These are phyloP conservation scores for Passer montanus DNA, from an alignment of 2,113 vertebrate genomes.

Conservation along the genomic window DNA sequence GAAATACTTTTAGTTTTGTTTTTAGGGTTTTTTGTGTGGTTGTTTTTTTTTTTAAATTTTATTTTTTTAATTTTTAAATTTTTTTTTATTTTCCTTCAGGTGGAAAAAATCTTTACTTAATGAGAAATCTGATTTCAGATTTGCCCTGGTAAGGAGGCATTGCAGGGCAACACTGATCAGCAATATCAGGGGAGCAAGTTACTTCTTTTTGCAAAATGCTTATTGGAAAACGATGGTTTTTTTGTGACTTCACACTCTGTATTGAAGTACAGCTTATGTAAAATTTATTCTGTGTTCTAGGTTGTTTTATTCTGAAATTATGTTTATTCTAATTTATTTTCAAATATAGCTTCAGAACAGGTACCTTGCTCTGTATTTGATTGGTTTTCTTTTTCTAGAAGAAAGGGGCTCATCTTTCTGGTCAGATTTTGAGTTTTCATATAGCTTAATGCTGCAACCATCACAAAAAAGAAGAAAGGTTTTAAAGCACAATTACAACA, in stretches of 20 bases:
- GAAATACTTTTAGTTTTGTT: not conserved
- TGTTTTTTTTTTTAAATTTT: no score
- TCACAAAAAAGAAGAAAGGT: not conserved
- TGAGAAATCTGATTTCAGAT: not conserved
- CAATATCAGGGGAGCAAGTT: not conserved
- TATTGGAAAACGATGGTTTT: not conserved
- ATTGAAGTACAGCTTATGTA: not conserved
- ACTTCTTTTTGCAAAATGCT: not conserved
- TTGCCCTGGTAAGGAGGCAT: not conserved
- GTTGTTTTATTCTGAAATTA: accelerated
- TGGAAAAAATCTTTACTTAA: not conserved
- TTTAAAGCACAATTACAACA: not conserved
- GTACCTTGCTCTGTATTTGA: not conserved
- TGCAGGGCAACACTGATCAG: not conserved
- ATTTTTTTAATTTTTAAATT: no score
- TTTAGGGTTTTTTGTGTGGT: no score
- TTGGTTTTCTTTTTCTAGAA: not conserved
- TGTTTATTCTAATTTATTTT: not conserved
- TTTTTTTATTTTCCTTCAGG: not conserved
- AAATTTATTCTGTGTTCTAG: not conserved
- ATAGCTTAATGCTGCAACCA: not conserved
- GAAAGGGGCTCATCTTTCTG: not conserved
- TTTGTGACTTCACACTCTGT: not conserved
- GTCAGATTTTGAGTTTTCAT: not conserved
- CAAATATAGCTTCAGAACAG: not conserved